A percentile compares a stretch with the other conserved stretches of the same genome.
phyloP scores from a whole-genome alignment of 2,888 invertebrate species.

The Agapetus fuscipes region DNA sequence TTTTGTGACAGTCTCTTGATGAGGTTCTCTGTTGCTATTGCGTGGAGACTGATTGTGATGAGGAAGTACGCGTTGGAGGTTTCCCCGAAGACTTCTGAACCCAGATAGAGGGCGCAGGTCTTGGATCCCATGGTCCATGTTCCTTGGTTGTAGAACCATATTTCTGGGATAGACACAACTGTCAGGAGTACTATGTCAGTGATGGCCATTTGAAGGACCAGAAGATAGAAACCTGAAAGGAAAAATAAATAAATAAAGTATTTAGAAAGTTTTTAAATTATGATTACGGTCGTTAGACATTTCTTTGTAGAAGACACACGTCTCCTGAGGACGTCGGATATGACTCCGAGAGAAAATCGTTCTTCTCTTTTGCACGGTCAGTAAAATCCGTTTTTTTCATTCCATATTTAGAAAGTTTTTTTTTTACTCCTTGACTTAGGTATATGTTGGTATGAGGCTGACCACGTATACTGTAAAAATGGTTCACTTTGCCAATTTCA shows the following conservation, averaged over 20 bases:
- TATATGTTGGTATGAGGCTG: no score
- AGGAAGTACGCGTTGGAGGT: conserved; percentile 48
- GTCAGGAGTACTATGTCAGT: conserved; percentile 41
- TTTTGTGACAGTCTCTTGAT: conserved; percentile 30
- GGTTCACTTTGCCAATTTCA: no score
- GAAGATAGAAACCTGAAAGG: conserved; percentile 42
- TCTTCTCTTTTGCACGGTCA: no score
- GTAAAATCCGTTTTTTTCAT: no score
- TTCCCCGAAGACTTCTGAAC: conserved; percentile 44
- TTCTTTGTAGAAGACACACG: no score
- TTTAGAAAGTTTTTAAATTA: no score
- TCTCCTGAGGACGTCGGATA: no score
- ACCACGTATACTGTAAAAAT: no score
- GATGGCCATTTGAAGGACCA: conserved; percentile 44
- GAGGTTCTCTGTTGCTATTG: conserved; percentile 44
- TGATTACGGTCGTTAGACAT: no score
- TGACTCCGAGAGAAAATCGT: no score
- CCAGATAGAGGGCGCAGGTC: conserved; percentile 45
- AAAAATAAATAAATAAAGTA: conserved; percentile 17
- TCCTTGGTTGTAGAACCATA: conserved; percentile 40
- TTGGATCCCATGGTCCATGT: conserved; percentile 43
- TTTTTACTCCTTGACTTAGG: no score
- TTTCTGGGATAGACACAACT: conserved; percentile 39
- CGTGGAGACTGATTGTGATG: conserved; percentile 47
- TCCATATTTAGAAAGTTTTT: no score